Evolutionary conservation across 2,797 vertebrate species (phyloP).

Genomic region (Liasis olivaceus): DNA sequence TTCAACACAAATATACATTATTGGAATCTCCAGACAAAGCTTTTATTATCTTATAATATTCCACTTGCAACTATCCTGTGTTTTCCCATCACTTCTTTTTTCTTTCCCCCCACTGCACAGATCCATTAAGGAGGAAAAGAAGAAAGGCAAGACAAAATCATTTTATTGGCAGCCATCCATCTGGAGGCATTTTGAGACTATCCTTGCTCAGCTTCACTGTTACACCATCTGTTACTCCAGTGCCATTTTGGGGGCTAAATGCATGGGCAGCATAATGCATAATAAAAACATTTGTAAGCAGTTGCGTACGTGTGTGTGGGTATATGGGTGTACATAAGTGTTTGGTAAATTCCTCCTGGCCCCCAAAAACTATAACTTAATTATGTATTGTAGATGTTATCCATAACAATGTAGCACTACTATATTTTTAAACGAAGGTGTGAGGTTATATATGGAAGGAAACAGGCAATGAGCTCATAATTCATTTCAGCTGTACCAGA

Average conservation of each 20-base stretch:
- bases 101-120: neutral
- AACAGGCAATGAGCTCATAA: neutral
- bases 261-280: neutral
- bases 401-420: neutral
- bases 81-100: neutral
- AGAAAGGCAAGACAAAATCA: neutral
- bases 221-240: neutral
- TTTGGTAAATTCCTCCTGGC: neutral
- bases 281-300: neutral
- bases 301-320: neutral
- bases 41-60: neutral
- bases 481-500: constrained; percentile 11
- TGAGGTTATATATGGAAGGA: constrained; percentile 31
- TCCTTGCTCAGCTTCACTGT: neutral
- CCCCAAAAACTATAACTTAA: neutral
- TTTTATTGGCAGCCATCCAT: neutral
- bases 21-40: neutral
- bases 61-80: neutral
- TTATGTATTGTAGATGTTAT: neutral
- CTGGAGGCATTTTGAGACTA: neutral
- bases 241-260: neutral
- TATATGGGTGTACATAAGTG: neutral
- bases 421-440: neutral
- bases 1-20: neutral
- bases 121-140: neutral